Conservation (phyloP, 2,888 invertebrate genomes). For the Halocaridina rubra region DNA sequence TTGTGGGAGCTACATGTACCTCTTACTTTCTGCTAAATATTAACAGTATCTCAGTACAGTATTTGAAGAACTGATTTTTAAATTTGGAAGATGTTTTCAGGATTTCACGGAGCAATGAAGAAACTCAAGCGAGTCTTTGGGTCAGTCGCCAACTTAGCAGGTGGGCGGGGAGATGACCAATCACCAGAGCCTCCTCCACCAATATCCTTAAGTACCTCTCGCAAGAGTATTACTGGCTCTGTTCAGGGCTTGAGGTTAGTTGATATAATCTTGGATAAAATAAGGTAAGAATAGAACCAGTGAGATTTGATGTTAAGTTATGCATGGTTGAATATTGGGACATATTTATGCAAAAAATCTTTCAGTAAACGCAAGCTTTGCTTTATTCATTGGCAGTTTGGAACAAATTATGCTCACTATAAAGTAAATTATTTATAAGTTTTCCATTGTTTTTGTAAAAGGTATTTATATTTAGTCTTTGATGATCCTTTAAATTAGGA, state of each 20-base stretch:
- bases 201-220: background rate
- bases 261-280: no score
- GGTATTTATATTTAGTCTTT: no score
- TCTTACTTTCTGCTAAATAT: no score
- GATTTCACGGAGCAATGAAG: conserved; percentile 44
- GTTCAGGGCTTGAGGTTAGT: conserved; percentile 25
- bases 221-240: conserved; percentile 21
- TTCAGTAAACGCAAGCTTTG: background rate
- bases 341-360: background rate
- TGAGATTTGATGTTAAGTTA: background rate
- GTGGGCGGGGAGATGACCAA: background rate
- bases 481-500: no score
- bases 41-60: no score
- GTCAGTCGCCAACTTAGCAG: conserved; percentile 22
- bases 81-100: no score
- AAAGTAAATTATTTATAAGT: background rate
- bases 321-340: background rate
- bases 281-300: no score
- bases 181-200: background rate
- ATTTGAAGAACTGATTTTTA: no score
- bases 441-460: no score
- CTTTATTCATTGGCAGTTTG: background rate
- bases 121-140: conserved; percentile 45
- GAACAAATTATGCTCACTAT: background rate
- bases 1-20: no score